Evolutionary conservation across 2,888 invertebrate species (phyloP), one percentile per base, ranked within the genome.

Genomic region (Andrena chrysosceles): DNA sequence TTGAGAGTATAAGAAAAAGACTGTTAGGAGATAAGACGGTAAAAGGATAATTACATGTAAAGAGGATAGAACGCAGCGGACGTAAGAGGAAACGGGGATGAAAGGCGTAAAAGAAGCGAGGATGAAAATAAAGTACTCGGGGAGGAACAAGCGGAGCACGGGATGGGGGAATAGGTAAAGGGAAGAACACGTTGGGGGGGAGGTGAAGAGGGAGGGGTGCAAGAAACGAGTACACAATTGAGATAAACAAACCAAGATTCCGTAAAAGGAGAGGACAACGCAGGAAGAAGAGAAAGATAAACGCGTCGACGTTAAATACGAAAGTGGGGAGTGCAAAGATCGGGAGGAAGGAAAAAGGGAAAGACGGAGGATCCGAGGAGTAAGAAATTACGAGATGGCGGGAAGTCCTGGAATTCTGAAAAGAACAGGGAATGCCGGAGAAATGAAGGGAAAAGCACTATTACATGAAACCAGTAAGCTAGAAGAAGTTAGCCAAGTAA

Each of bases 21-120:
- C n/a, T 23, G 42, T 20, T 29, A 20, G 5, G 13, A 8, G 66
- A 72, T 54, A 64, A 64, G 64, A 35, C 13, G 10, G 20, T 73
- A 73, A 67, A 31, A 56, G 42, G 73, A 66, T 73, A 73, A 73
- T 73, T 73, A 42, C 56, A 67, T 54, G 49, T 71, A 60, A 63
- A 63, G 54, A 67, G 56, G 29, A 67, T 73, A 67, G 66, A 67
- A 67, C 31, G 16, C 2, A 23, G n/a, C 10, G 6, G 10, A 20
- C 23, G 8, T 29, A 20, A 10, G 56, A 67, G 29, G 20, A 35
- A 73, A 56, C 20, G 42, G 26, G 59, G 29, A 60, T 42, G 56
- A 60, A 60, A 31, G 6, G 6, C 23, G 42, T 29, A 5, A 20
- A 42, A 20, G 54, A 42, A n/a, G 68, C 16, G 42, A 35, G 29